phyloP scores from a whole-genome alignment of 2,113 vertebrate species.

The Cebidichthys violaceus region DNA sequence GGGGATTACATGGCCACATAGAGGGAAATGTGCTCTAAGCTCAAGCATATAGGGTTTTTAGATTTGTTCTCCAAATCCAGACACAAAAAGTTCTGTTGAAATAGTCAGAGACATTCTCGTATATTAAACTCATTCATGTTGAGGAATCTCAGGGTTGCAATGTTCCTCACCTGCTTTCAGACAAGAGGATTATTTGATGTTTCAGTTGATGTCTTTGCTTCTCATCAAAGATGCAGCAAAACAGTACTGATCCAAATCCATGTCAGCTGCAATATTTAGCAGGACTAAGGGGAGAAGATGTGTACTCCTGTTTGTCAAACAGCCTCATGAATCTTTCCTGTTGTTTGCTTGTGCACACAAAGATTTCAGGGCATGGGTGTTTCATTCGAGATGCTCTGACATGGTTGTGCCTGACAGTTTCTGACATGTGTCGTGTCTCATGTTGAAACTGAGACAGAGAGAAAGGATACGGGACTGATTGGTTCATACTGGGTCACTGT shows the following conservation, averaged over 20 bases:
- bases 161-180: constrained; percentile 4
- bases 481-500: constrained; percentile 55
- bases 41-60: neutral
- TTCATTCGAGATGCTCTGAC: constrained; percentile 27
- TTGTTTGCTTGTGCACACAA: constrained; percentile 11
- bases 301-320: constrained; percentile 36
- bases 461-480: constrained; percentile 41
- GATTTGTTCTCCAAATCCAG: constrained; percentile 1
- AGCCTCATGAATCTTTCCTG: constrained; percentile 6
- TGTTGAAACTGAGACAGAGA: constrained; percentile 44
- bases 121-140: neutral
- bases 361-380: constrained; percentile 15
- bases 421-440: constrained; percentile 55
- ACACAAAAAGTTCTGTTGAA: neutral
- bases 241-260: constrained; percentile 27
- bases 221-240: constrained; percentile 31
- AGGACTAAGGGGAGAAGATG: constrained; percentile 20
- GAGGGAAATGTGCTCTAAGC: constrained; percentile 4
- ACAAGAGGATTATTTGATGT: constrained; percentile 36
- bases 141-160: neutral
- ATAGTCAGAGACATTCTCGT: neutral
- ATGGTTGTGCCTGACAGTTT: constrained; percentile 37
- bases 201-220: constrained; percentile 14
- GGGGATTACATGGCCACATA: constrained; percentile 64
- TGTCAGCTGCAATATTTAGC: constrained; percentile 49